Base-by-base conservation (phyloP, 2,888 invertebrate genomes). In the Ecdyonurus torrentis region DNA sequence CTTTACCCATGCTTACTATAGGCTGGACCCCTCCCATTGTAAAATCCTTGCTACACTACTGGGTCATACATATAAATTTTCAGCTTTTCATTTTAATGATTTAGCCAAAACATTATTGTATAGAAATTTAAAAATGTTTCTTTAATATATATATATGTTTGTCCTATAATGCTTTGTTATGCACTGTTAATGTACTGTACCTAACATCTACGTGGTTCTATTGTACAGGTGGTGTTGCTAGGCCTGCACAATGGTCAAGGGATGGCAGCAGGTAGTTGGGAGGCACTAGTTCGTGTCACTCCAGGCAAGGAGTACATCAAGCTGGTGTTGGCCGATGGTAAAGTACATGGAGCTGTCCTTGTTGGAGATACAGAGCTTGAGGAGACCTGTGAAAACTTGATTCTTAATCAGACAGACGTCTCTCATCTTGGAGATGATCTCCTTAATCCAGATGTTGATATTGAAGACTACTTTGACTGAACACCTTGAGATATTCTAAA, bases 381-480 rank as follows among this genome's bases (percentile, higher is more conserved):
- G 73, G 99, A 99, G 78, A 96, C 92, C 74, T 92, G 95, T 76
- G 98, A 99, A 77, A 98, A 99, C 78, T 80, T 99, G 65, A 98
- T 99, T 71, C 79, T 98, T 37, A 93, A 98, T 78, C 89, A 94
- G 73, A 81, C 94, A 64, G 95, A 98, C 77, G 78, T 99, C 64
- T 85, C 86, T 63, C 79, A 83, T 10, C 90, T 88, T 74, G 95
- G 93, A 63, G 92, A 95, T 74, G 89, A 96, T 74, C 84, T 99
- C 69, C 80, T 99, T 7, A 88, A 99, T 79, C 96, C 97, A 22
- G 83, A 91, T 73, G 89, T 99, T 71, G 98, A 99, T 74, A 91
- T 99, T 71, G 98, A 98, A 76, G 99, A 99, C 78, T 99, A 94
- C 78, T 99, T 99, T 83, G 99, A 99, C 81, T 98, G 75, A 75